Evolutionary conservation across 2,113 vertebrate species (phyloP).

Genomic region (Centropus unirufus): DNA sequence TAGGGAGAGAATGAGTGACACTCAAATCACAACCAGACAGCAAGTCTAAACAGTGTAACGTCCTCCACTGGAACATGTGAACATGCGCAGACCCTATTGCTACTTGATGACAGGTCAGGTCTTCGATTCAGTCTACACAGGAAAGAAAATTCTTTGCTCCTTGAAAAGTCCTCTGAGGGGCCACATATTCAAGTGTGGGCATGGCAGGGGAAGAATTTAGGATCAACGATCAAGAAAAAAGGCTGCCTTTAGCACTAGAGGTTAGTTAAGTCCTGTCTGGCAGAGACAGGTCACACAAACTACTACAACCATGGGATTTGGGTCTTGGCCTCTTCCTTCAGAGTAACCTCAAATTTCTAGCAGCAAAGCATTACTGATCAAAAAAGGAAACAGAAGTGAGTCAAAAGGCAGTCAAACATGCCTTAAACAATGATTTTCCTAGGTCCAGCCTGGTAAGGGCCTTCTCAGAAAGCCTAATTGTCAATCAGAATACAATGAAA

Average conservation of each 20-base stretch:
- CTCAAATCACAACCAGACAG: not conserved
- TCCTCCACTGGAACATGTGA: not conserved
- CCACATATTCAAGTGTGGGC: not conserved
- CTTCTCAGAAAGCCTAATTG: not conserved
- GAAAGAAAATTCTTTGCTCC: not conserved
- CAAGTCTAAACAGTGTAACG: not conserved
- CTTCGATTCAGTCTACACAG: not conserved
- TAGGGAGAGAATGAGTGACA: not conserved
- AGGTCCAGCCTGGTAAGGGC: not conserved
- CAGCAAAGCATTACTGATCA: not conserved
- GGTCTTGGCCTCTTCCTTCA: not conserved
- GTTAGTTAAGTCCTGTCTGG: not conserved
- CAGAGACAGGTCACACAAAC: not conserved
- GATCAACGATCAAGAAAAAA: not conserved
- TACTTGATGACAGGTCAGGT: accelerated
- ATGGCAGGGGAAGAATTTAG: not conserved
- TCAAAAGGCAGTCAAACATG: not conserved
- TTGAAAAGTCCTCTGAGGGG: not conserved
- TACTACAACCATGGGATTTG: not conserved
- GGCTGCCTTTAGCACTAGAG: not conserved
- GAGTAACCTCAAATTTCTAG: not conserved
- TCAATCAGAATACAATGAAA: not conserved
- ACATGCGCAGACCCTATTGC: not conserved
- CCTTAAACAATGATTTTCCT: not conserved
- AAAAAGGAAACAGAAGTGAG: not conserved